Evolutionary conservation across 1,140 invertebrate species (phyloP), one percentile per base, ranked within the genome.

Genomic region (Platyscapa corneri): DNA sequence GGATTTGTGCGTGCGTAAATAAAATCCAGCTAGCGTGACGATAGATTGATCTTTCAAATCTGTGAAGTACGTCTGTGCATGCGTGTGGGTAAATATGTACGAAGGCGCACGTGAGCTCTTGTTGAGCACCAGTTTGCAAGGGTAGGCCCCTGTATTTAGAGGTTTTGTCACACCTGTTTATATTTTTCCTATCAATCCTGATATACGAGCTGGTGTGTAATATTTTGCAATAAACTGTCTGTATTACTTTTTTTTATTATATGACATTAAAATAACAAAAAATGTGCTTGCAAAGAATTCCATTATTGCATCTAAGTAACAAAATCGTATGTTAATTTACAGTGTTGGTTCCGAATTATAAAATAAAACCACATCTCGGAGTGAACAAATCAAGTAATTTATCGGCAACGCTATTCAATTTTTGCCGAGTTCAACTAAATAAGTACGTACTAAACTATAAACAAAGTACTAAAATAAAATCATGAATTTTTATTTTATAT

Each of bases 41-140:
- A 65, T 76, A 56, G 32, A 74, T 83, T 39, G 37, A 75, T 75
- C 49, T 67, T 67, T 67, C 30, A 34, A 67, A 67, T 67, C 7
- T 8, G n/a, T 67, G 3, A 67, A 53, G 30, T 67, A 16, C 8
- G 16, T 67, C 8, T 30, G 30, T 67, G 12, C 3, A 67, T 14
- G n/a, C 30, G 30, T 10, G n/a, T 67, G 7, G 1, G 12, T 67
- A 30, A 8, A 34, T 30, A 14, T 67, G 30, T 32, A 23, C 14
- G n/a, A 34, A 67, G 64, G 30, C 8, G 64, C 30, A 67, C 30
- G n/a, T 34, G 30, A 16, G 30, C 34, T 67, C 30, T 30, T 7
- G 30, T 67, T 30, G 12, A 34, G 34, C 64, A 67, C 7, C 3
- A 3, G 64, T 67, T 3, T 42, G 60, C 76, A 70, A 27, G 32